Percentiles rank a stretch among this genome's conserved stretches.
Evolutionary conservation across 2,113 vertebrate genomes (phyloP).

Genomic region (Triplophysa dalaica): DNA sequence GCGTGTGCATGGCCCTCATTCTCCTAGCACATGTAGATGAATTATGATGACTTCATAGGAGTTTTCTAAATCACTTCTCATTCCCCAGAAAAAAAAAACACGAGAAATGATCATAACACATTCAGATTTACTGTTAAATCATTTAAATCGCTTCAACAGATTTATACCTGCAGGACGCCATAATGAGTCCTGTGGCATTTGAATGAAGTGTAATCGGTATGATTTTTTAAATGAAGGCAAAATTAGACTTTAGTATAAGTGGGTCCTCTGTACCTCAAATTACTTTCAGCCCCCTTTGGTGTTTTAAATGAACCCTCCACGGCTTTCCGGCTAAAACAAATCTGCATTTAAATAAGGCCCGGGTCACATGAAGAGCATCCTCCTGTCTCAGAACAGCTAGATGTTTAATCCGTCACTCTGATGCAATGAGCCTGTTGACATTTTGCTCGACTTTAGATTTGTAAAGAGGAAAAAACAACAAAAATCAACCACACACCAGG

Average conservation of each 20-base stretch:
- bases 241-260: constrained; percentile 2
- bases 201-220: constrained; percentile 8
- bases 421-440: constrained; percentile 25
- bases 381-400: not conserved
- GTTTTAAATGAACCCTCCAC: constrained; percentile 52
- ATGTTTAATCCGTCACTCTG: constrained; percentile 7
- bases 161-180: not conserved
- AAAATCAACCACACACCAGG: constrained; percentile 13
- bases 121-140: constrained; percentile 1
- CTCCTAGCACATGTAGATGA: not conserved
- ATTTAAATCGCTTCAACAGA: not conserved
- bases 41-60: not conserved
- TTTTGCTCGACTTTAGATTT: constrained; percentile 40
- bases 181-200: not conserved
- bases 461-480: constrained; percentile 39
- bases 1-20: not conserved
- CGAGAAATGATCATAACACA: constrained; percentile 14
- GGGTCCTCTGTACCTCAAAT: constrained; percentile 42
- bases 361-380: constrained; percentile 40
- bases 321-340: constrained; percentile 26
- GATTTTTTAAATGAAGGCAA: constrained; percentile 49
- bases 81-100: not conserved
- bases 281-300: constrained; percentile 38
- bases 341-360: constrained; percentile 59
- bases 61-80: not conserved